Evolutionary conservation across 2,113 vertebrate species (phyloP).

Genomic region (Oreochromis spilurus): DNA sequence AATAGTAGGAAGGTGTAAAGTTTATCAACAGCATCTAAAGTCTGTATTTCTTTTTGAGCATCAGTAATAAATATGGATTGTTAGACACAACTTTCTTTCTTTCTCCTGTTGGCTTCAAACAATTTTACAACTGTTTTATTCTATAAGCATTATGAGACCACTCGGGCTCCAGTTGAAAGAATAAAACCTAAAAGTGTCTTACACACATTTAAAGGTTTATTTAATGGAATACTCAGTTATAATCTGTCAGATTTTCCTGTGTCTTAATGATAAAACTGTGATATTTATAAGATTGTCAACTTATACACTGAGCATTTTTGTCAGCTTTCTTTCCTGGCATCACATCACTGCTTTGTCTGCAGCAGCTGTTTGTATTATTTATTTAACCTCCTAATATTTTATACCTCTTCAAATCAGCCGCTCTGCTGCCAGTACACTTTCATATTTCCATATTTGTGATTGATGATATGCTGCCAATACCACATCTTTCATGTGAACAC

Average conservation of each 20-base stretch:
- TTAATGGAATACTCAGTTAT: not conserved
- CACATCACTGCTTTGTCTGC: not conserved
- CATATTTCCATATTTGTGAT: not conserved
- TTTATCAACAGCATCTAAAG: not conserved
- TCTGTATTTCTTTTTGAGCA: not conserved
- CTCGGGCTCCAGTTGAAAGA: not conserved
- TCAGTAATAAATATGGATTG: not conserved
- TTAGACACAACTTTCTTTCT: not conserved
- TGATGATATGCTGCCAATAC: not conserved
- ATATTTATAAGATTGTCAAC: not conserved
- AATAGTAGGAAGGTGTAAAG: not conserved
- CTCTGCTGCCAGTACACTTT: not conserved
- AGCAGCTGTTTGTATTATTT: not conserved
- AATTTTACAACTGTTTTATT: not conserved
- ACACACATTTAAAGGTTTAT: not conserved
- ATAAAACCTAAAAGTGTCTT: not conserved
- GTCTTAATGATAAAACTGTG: not conserved
- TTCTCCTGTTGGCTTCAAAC: not conserved
- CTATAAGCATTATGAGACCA: not conserved
- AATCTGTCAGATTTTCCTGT: not conserved
- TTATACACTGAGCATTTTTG: not conserved
- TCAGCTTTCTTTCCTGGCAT: not conserved
- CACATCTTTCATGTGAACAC: not conserved
- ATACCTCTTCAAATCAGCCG: not conserved
- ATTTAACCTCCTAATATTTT: not conserved